Evolutionary conservation across 2,888 invertebrate genomes (phyloP).

Genomic region (Trichogramma evanescens): DNA sequence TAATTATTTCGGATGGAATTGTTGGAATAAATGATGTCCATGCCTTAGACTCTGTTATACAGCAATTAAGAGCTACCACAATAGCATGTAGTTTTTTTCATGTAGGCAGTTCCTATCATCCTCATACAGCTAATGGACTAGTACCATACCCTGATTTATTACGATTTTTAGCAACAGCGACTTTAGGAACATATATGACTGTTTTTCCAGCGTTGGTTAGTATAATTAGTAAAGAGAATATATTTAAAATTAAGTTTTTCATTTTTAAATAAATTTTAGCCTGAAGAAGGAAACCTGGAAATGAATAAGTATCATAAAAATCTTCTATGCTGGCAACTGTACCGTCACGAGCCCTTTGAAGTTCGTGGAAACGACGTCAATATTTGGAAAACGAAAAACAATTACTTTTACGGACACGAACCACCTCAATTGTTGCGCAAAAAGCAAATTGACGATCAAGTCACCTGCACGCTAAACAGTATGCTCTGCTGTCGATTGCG

Average conservation of each 20-base stretch:
- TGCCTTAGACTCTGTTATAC: constrained; percentile 63
- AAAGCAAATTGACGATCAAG: constrained; percentile 60
- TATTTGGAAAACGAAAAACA: constrained; percentile 46
- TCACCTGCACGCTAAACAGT: constrained; percentile 56
- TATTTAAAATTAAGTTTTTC: background rate
- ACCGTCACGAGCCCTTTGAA: constrained; percentile 30
- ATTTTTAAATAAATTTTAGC: constrained; percentile 19
- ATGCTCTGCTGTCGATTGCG: constrained; percentile 66
- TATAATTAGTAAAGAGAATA: constrained; percentile 16
- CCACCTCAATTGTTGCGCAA: constrained; percentile 55
- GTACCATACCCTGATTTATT: constrained; percentile 68
- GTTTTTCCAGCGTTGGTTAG: constrained; percentile 51
- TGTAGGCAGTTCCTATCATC: constrained; percentile 61
- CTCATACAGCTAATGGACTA: constrained; percentile 61
- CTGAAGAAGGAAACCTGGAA: constrained; percentile 25
- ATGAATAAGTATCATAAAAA: constrained; percentile 58
- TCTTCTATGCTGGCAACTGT: constrained; percentile 49
- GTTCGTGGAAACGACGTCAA: constrained; percentile 22
- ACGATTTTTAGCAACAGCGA: constrained; percentile 67
- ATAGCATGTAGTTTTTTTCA: constrained; percentile 71
- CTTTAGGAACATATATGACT: constrained; percentile 64
- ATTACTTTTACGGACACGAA: constrained; percentile 53
- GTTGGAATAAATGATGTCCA: constrained; percentile 65
- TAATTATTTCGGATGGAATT: constrained; percentile 69
- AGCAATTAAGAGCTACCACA: constrained; percentile 65